A percentile compares a stretch with the other conserved stretches of the same genome.
These are phyloP conservation scores for Morpho achilles DNA, from an alignment of 2,888 invertebrate species.

Conservation along the genomic window DNA sequence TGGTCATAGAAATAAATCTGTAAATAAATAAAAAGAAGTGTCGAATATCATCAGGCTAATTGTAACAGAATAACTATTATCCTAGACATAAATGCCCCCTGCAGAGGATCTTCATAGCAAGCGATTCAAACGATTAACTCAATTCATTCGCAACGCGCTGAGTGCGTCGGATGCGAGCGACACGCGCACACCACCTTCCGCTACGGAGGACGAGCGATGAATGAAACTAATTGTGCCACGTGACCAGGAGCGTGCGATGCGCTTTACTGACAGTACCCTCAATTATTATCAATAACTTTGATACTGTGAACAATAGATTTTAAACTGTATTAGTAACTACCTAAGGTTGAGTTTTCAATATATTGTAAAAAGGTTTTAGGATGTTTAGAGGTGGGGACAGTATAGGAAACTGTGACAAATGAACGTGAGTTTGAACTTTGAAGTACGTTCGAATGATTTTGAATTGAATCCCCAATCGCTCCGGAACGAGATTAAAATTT, in stretches of 20 bases:
- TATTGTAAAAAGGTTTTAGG: constrained; percentile 2
- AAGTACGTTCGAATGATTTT: constrained; percentile 47
- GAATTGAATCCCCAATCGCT: constrained; percentile 40
- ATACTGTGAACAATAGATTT: constrained; percentile 8
- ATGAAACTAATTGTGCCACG: constrained; percentile 72
- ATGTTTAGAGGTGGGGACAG: constrained; percentile 10
- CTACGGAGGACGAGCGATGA: constrained; percentile 43
- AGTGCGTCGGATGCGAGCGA: constrained; percentile 45
- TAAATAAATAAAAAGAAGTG: background rate
- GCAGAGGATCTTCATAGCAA: constrained; percentile 20
- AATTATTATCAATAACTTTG: constrained; percentile 16
- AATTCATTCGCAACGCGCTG: constrained; percentile 53
- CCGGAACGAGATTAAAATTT: constrained; percentile 41
- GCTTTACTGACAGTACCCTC: constrained; percentile 35
- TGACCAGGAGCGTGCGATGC: constrained; percentile 47
- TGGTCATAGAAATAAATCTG: background rate
- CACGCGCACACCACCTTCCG: constrained; percentile 41
- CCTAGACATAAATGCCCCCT: constrained; percentile 16
- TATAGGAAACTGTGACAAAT: constrained; percentile 61
- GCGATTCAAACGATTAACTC: constrained; percentile 56
- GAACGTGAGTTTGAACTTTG: constrained; percentile 60
- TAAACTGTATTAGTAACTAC: background rate
- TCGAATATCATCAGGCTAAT: constrained; percentile 8
- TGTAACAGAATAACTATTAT: constrained; percentile 20
- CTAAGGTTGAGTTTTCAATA: constrained; percentile 22